Conservation (phyloP, 2,888 invertebrate genomes). For the Polyommatus icarus region DNA sequence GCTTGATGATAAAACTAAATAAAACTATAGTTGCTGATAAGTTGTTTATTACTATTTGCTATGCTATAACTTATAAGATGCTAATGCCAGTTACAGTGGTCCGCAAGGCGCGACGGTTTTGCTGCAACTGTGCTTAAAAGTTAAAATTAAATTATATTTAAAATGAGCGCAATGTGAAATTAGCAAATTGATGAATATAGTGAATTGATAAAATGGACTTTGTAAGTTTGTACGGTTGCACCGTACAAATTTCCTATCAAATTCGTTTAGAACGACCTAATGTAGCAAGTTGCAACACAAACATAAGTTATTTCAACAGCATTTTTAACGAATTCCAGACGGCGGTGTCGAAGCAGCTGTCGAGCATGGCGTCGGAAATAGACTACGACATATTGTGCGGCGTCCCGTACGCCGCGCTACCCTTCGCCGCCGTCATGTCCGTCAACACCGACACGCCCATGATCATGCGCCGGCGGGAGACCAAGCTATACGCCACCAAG, state of each 20-base stretch:
- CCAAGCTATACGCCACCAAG: constrained; percentile 96
- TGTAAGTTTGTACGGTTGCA: too few species aligned
- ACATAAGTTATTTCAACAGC: not conserved
- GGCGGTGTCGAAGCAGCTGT: constrained; percentile 60
- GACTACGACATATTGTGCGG: constrained; percentile 90
- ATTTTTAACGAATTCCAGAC: constrained; percentile 50
- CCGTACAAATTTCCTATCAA: not conserved
- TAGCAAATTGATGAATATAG: too few species aligned
- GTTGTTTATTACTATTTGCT: too few species aligned
- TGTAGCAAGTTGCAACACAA: not conserved
- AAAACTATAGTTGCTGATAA: too few species aligned
- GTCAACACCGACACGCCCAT: constrained; percentile 87
- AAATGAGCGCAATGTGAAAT: too few species aligned
- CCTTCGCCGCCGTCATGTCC: constrained; percentile 93
- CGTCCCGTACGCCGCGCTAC: constrained; percentile 98
- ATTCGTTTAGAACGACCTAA: not conserved
- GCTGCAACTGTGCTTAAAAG: too few species aligned
- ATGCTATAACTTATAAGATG: too few species aligned
- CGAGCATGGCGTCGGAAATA: constrained; percentile 56
- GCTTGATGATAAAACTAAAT: too few species aligned
- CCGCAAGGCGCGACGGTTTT: too few species aligned
- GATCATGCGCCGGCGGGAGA: constrained; percentile 95
- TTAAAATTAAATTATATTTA: too few species aligned
- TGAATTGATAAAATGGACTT: too few species aligned
- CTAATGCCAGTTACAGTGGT: too few species aligned